Conservation (phyloP, 2,113 vertebrate genomes). For the Silurus glanis region DNA sequence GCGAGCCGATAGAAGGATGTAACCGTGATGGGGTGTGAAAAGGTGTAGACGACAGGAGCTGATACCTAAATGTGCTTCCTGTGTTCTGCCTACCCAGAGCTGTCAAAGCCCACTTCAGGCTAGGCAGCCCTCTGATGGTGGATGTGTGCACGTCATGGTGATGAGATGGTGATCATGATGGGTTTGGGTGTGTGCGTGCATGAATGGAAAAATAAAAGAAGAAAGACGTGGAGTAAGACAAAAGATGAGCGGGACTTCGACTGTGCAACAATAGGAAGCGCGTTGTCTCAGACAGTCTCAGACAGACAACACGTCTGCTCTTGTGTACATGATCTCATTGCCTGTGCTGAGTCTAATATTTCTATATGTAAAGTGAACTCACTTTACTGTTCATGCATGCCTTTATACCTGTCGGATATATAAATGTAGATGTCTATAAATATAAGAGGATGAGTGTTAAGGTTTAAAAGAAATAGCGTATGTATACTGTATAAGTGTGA, state of each 20-base stretch:
- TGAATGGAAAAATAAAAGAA: conserved; percentile 16
- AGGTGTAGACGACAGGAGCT: conserved; percentile 78
- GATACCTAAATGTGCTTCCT: conserved; percentile 93
- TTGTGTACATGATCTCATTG: conserved; percentile 20
- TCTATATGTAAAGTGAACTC: conserved; percentile 7
- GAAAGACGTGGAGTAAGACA: conserved; percentile 54
- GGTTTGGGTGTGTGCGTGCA: conserved; percentile 45
- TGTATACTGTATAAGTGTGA: not conserved
- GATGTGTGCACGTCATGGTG: conserved; percentile 34
- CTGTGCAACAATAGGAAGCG: conserved; percentile 74
- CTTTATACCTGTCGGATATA: not conserved
- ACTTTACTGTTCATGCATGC: not conserved
- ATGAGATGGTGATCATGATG: conserved; percentile 71
- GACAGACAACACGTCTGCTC: not conserved
- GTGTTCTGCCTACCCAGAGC: conserved; percentile 82
- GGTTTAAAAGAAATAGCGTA: not conserved
- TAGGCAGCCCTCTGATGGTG: conserved; percentile 74
- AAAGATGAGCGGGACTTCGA: conserved; percentile 68
- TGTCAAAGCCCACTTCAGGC: conserved; percentile 77
- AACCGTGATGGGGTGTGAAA: conserved; percentile 74
- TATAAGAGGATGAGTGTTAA: not conserved
- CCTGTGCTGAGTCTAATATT: conserved; percentile 21
- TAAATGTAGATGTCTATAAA: not conserved
- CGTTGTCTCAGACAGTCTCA: conserved; percentile 57
- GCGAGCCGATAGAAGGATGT: conserved; percentile 57